These are phyloP conservation scores for Planococcus citri DNA, from an alignment of 1,140 invertebrate genomes.

Conservation along the genomic window DNA sequence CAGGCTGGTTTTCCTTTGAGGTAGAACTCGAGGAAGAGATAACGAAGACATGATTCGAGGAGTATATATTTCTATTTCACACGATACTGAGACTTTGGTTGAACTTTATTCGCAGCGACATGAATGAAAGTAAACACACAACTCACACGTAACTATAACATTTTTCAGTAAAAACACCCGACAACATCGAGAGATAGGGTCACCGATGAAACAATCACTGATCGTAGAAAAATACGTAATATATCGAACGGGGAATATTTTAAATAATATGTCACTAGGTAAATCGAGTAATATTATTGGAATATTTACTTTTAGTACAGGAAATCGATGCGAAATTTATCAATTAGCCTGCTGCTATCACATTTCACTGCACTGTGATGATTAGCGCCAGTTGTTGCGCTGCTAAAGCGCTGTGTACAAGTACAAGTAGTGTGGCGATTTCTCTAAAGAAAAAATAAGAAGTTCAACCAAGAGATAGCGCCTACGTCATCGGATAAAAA, in stretches of 20 bases:
- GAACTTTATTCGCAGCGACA: neutral
- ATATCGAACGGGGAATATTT: neutral
- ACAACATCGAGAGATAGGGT: neutral
- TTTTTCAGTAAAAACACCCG: neutral
- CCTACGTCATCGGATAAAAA: neutral
- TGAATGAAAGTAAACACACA: neutral
- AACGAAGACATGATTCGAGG: slow-evolving; percentile 67
- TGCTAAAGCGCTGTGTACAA: too few species aligned
- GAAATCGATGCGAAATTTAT: neutral
- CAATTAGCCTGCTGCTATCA: neutral
- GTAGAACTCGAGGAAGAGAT: slow-evolving; percentile 54
- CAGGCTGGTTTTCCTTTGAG: slow-evolving; percentile 55
- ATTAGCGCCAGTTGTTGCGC: neutral
- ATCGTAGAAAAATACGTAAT: neutral
- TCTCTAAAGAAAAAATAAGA: neutral
- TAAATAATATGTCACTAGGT: neutral
- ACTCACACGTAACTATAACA: neutral
- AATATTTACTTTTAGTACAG: neutral
- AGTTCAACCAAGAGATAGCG: neutral
- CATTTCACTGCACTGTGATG: neutral
- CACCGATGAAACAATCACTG: too few species aligned
- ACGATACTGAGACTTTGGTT: neutral
- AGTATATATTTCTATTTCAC: neutral
- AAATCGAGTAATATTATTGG: neutral
- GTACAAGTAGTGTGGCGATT: too few species aligned